Evolutionary conservation across 2,888 invertebrate genomes (phyloP).

Genomic region (Clitarchus hookeri): DNA sequence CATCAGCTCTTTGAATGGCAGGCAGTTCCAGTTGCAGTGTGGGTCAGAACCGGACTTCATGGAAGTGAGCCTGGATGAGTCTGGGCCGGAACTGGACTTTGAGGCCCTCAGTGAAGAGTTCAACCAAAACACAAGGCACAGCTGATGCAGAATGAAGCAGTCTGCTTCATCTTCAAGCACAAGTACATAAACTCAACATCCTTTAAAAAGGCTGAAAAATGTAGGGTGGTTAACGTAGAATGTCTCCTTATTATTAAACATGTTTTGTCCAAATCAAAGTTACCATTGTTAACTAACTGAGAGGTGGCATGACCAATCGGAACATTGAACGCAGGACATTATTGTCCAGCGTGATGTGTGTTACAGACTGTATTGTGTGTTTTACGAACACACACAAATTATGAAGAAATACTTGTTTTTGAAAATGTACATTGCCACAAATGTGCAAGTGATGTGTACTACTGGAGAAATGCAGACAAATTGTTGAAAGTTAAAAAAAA

Average conservation of each 20-base stretch:
- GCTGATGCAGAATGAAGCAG: conserved; percentile 33
- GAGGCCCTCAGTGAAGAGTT: conserved; percentile 53
- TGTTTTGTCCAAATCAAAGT: neutral
- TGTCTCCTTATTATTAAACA: neutral
- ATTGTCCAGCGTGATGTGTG: neutral
- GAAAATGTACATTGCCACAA: neutral
- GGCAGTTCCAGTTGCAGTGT: conserved; percentile 28
- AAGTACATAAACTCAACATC: neutral
- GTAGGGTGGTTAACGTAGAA: neutral
- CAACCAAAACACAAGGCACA: conserved; percentile 50
- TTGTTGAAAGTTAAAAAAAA: too few relatives aligned
- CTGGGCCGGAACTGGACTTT: conserved; percentile 51
- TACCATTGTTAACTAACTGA: neutral
- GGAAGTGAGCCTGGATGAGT: conserved; percentile 39
- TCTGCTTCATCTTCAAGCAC: neutral
- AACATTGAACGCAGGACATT: neutral
- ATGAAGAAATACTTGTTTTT: too few relatives aligned
- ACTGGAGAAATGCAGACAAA: too few relatives aligned
- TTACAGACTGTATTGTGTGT: neutral
- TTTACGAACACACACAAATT: neutral
- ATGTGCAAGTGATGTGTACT: too few relatives aligned
- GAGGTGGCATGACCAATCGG: neutral
- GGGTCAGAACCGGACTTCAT: conserved; percentile 32
- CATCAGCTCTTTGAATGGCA: conserved; percentile 22
- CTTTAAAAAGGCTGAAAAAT: neutral